Evolutionary conservation across 1,140 invertebrate species (phyloP), one percentile per base, ranked within the genome.

Genomic region (Subanguina moxae): DNA sequence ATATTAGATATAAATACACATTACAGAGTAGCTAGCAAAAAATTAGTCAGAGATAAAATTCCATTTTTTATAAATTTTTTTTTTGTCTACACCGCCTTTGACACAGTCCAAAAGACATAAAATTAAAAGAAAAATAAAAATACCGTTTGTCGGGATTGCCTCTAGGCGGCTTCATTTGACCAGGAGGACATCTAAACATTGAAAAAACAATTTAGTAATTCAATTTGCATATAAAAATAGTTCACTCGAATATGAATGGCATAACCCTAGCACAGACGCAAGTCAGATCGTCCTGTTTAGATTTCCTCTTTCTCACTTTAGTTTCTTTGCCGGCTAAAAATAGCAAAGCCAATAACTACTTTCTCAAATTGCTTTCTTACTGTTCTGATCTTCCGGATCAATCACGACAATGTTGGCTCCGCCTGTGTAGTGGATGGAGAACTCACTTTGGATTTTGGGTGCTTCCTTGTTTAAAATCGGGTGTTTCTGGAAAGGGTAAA

Each of bases 201-300:
- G n/a, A n/a, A n/a, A n/a, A n/a, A n/a, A n/a, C n/a, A n/a, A n/a
- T n/a, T n/a, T n/a, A n/a, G n/a, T n/a, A n/a, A n/a, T n/a, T n/a
- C n/a, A n/a, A n/a, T n/a, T n/a, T n/a, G n/a, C n/a, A n/a, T n/a
- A n/a, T n/a, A n/a, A n/a, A n/a, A n/a, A n/a, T n/a, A n/a, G n/a
- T n/a, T n/a, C n/a, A n/a, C n/a, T 68, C 67, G 28, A 68, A 68
- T 1, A 70, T 52, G 21, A 68, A 68, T 8, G 67, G 67, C 13
- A 11, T 11, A 32, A 68, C 57, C 8, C 67, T 23, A 3, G 67
- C 67, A 45, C 67, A 68, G 0, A 32, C 57, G n/a, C 62, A 64
- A 1, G 58, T 61, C 19, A 61, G 3, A 28, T 61, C 58, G 58
- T 61, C 58, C 8, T 32, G 58, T 21, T 61, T 61, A 1, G 19